Conservation (phyloP, 1,140 invertebrate species). For the Acyrthosiphon pisum region DNA sequence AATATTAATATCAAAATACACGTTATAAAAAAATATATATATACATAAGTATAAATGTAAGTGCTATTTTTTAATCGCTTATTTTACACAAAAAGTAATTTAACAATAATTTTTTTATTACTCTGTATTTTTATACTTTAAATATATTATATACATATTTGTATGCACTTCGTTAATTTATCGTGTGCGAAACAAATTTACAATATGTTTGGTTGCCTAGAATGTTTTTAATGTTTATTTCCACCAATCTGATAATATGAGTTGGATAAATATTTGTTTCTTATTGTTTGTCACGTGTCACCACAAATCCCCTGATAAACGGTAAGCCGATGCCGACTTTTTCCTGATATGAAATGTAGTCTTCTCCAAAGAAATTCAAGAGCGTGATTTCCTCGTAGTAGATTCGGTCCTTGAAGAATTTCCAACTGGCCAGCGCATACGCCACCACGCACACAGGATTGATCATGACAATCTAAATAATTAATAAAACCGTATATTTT, state of each 20-base stretch:
- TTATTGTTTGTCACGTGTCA: neutral
- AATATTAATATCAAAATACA: conserved; percentile 22
- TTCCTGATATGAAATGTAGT: conserved; percentile 89
- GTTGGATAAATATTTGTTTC: neutral
- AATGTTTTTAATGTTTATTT: neutral
- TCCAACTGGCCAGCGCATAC: conserved; percentile 85
- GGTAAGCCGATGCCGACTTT: conserved; percentile 89
- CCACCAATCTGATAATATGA: neutral
- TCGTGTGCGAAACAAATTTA: neutral
- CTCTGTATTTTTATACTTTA: conserved; percentile 64
- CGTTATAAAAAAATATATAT: conserved; percentile 16
- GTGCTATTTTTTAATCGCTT: conserved; percentile 5
- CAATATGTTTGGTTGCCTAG: neutral
- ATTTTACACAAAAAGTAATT: conserved; percentile 19
- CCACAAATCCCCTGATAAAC: conserved; percentile 76
- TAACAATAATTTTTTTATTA: conserved; percentile 27
- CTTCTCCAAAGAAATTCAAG: conserved; percentile 89
- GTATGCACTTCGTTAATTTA: neutral
- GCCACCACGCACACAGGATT: conserved; percentile 90
- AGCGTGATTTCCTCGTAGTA: conserved; percentile 91
- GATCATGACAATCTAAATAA: conserved; percentile 79
- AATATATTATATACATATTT: conserved; percentile 43
- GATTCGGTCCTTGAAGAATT: conserved; percentile 90
- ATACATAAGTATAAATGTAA: neutral
- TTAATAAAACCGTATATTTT: neutral